Conservation (phyloP, 2,888 invertebrate species). For the Meta bourneti region DNA sequence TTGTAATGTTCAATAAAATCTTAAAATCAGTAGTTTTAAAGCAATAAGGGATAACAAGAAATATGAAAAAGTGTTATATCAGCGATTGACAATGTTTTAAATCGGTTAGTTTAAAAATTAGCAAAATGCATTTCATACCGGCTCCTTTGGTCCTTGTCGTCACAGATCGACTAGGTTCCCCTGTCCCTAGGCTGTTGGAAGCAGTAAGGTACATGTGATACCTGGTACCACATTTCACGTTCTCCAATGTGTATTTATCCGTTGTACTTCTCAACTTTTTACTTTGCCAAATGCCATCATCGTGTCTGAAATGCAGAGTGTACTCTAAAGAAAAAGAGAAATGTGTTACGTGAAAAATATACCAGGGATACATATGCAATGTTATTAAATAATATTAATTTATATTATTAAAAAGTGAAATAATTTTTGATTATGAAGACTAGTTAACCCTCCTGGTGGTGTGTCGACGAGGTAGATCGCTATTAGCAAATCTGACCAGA, state of each 20-base stretch:
- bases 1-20: too few species aligned
- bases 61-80: too few species aligned
- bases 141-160: conserved; percentile 74
- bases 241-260: conserved; percentile 58
- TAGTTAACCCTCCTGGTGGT: too few species aligned
- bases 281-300: conserved; percentile 71
- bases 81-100: background rate
- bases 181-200: conserved; percentile 76
- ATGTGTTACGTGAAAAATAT: background rate
- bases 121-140: conserved; percentile 47
- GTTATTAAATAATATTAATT: too few species aligned
- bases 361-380: background rate
- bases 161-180: conserved; percentile 73
- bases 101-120: background rate
- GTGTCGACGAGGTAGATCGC: too few species aligned
- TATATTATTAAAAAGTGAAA: too few species aligned
- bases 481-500: too few species aligned
- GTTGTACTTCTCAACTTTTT: conserved; percentile 55
- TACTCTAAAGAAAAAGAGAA: conserved; percentile 65
- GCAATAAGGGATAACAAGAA: too few species aligned
- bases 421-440: too few species aligned
- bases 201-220: conserved; percentile 77
- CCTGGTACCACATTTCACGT: conserved; percentile 73
- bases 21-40: too few species aligned
- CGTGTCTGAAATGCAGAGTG: conserved; percentile 72